Evolutionary conservation across 1,140 invertebrate species (phyloP), one percentile per base, ranked within the genome.

Genomic region (Drosophila navojoa): DNA sequence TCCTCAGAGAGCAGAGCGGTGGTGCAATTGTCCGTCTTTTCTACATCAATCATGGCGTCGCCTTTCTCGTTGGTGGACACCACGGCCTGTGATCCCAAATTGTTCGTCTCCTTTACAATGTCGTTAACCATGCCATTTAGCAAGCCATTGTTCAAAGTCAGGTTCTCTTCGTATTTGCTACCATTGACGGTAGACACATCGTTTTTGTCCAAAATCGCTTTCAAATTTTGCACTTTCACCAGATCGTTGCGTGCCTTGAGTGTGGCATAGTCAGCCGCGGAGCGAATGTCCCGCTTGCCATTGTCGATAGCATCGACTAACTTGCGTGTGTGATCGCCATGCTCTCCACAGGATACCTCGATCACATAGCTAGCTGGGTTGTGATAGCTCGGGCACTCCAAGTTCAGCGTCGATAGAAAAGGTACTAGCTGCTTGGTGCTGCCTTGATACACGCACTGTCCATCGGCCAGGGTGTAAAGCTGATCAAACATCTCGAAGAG

Each of bases 401-500:
- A 94, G 32, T 94, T 95, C 49, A 98, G 94, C 13, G 95, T 95
- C 25, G 95, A 94, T 15, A 99, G 93, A 93, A 98, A 99, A 40
- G 98, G 97, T 42, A 99, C 96, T 53, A 99, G 92, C 76, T 96
- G 95, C 59, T 94, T 94, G 0, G 96, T 96, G 59, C 95, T 96
- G 40, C 98, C 98, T 90, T 98, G 96, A 90, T 99, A 99, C 4
- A 99, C 96, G 90, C 98, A 99, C 87, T 98, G 96, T 0, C 98
- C 98, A 79, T 98, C 97, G 13, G 97, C 96, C 35, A 99, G 92
- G 3, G 98, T 97, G 90, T 99, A 99, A 42, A 99, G 93, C 92
- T 98, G 96, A 91, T 99, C 98, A 92, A 99, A 99, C 96, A 98
- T 98, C 92, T 99, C 97, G 89, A 99, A 99, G 27, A 99, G 93